phyloP scores from a whole-genome alignment of 2,113 vertebrate species.

The Rana temporaria region DNA sequence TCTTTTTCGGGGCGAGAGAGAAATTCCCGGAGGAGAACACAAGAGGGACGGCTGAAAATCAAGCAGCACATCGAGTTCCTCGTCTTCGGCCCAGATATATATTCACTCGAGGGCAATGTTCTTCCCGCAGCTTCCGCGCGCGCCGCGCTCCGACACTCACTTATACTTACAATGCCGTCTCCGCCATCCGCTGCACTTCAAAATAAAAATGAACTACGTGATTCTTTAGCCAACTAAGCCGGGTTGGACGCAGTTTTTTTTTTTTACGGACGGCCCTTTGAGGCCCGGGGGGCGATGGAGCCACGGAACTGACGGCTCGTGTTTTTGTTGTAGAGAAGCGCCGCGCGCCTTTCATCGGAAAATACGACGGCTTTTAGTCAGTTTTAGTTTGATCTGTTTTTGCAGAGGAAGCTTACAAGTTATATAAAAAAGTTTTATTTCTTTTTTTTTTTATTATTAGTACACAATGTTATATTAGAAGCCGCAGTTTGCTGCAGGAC shows the following conservation, averaged over 20 bases:
- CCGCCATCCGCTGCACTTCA: slow-evolving; percentile 9
- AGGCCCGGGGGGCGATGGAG: neutral
- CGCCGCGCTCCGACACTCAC: slow-evolving; percentile 13
- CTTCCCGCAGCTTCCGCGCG: slow-evolving; percentile 25
- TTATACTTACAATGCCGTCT: slow-evolving; percentile 32
- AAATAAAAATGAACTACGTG: slow-evolving; percentile 41
- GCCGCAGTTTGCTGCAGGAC: too few relatives aligned
- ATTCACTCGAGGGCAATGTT: slow-evolving; percentile 39
- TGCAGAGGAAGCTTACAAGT: too few relatives aligned
- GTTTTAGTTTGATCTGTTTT: too few relatives aligned
- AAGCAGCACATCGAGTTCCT: neutral
- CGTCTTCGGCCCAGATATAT: neutral
- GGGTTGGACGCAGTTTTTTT: neutral
- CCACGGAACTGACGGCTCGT: neutral
- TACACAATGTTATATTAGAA: too few relatives aligned
- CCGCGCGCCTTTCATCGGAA: too few relatives aligned
- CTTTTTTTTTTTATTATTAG: too few relatives aligned
- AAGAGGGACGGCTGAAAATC: slow-evolving; percentile 5
- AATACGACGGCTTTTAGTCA: too few relatives aligned
- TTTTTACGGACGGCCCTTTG: neutral
- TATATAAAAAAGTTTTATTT: too few relatives aligned
- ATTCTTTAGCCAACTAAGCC: slow-evolving; percentile 36
- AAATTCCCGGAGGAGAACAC: slow-evolving; percentile 1
- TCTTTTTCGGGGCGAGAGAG: neutral
- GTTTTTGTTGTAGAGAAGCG: too few relatives aligned